Evolutionary conservation across 2,797 vertebrate species (phyloP), one percentile per base, ranked within the genome.

Genomic region (Schizopygopsis pylzovi): DNA sequence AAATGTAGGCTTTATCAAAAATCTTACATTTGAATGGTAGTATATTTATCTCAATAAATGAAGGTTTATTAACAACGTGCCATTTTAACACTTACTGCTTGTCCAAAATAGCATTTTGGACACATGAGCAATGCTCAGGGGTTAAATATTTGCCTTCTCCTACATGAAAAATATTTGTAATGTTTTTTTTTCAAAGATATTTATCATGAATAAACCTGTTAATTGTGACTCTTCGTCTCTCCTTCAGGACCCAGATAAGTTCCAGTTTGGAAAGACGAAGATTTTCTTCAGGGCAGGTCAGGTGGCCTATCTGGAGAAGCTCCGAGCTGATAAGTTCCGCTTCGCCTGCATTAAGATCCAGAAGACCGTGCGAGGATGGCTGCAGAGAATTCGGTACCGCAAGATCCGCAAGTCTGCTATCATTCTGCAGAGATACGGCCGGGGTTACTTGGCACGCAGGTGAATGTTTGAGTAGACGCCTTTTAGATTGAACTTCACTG

Each of bases 241-340:
- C 37, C 15, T 15, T 78, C 92, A 99, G 98, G 97, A 99, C 78
- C 95, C 97, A 0, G 98, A 99, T 94, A 97, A 97, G 95, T 99
- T 97, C 95, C 98, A 98, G 94, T 97, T 98, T 82, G 98, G 98
- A 41, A 95, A 94, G 90, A 97, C 96, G 9, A 99, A 99, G 96
- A 99, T 99, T 93, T 99, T 99, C 94, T 99, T 99, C 95, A 95
- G 98, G 52, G 97, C 98, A 0, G 98, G 98, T 22, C 98, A 99
- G 92, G 98, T 99, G 85, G 98, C 98, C 0, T 99, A 98, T 92
- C 94, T 99, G 93, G 98, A 99, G 94, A 99, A 98, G 88, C 94
- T 99, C 7, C 87, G 98, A 1, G 96, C 97, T 0, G 97, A 98
- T 84, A 97, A 95, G 91, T 97, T 99, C 93, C 96, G 98, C 8